A percentile compares a stretch with the other conserved stretches of the same genome.
Conservation (phyloP, 1,140 invertebrate species). For the Brachionus rotundiformis region DNA sequence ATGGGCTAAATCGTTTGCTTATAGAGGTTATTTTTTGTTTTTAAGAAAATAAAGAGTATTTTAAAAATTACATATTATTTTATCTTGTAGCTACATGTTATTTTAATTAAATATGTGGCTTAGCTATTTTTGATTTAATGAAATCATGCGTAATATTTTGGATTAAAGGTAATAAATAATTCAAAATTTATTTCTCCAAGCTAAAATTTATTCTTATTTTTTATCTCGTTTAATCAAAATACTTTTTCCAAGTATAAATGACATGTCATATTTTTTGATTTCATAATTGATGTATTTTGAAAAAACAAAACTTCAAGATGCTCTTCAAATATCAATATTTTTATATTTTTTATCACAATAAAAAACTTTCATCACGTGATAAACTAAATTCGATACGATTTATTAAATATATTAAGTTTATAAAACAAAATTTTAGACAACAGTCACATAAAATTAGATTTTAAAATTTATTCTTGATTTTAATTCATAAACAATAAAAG, state of each 20-base stretch:
- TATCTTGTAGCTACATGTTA: neutral
- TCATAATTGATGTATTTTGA: too few species aligned
- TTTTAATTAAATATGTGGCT: neutral
- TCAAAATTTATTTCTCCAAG: neutral
- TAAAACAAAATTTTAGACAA: too few species aligned
- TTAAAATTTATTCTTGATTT: too few species aligned
- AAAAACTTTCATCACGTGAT: neutral
- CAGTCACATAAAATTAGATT: too few species aligned
- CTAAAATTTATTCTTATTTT: neutral
- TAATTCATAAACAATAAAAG: too few species aligned
- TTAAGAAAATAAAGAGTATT: neutral
- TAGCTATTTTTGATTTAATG: neutral
- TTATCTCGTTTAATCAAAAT: too few species aligned
- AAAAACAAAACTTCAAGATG: neutral
- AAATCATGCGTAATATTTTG: neutral
- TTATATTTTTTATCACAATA: too few species aligned
- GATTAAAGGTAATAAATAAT: neutral
- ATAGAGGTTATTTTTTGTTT: neutral
- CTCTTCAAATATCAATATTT: too few species aligned
- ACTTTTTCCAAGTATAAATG: neutral
- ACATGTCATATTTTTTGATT: neutral
- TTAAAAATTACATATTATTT: neutral
- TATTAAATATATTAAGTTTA: too few species aligned
- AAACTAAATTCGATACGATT: too few species aligned
- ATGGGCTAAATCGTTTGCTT: neutral